phyloP scores from a whole-genome alignment of 1,140 invertebrate species.

The Saccostrea cuccullata region DNA sequence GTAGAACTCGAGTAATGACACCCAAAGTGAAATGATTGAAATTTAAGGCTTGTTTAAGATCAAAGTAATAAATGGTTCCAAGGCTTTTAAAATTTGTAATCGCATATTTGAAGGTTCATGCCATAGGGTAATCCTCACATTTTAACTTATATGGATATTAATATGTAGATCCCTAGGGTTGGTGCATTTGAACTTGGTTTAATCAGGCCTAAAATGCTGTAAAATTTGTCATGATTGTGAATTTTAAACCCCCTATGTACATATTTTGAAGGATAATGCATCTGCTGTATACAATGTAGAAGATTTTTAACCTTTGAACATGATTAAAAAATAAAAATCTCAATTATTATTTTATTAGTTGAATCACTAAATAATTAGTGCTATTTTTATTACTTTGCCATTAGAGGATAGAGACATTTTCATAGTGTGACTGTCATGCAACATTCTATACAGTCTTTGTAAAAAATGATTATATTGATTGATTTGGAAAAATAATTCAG shows the following conservation, averaged over 20 bases:
- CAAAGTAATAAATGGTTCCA: neutral
- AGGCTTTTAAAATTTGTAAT: neutral
- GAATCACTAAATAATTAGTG: no score
- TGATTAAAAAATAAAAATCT: neutral
- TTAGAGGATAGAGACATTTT: no score
- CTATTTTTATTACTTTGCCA: no score
- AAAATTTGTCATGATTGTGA: neutral
- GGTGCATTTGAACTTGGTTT: neutral
- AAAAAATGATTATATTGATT: no score
- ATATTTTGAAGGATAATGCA: neutral
- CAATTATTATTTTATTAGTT: no score
- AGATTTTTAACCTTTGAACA: neutral
- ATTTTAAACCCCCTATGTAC: neutral
- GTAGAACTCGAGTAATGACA: neutral
- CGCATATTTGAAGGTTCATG: slow-evolving; percentile 8
- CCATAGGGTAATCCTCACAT: neutral
- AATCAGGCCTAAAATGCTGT: slow-evolving; percentile 12
- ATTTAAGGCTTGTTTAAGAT: neutral
- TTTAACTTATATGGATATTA: slow-evolving; percentile 16
- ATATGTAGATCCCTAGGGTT: neutral
- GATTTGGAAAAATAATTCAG: no score
- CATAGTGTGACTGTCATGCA: no score
- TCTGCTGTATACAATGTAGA: neutral
- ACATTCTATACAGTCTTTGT: no score
- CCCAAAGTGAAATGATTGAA: neutral